These are phyloP conservation scores for Pipistrellus kuhlii DNA, from an alignment of 2,797 vertebrate species.

Conservation along the genomic window DNA sequence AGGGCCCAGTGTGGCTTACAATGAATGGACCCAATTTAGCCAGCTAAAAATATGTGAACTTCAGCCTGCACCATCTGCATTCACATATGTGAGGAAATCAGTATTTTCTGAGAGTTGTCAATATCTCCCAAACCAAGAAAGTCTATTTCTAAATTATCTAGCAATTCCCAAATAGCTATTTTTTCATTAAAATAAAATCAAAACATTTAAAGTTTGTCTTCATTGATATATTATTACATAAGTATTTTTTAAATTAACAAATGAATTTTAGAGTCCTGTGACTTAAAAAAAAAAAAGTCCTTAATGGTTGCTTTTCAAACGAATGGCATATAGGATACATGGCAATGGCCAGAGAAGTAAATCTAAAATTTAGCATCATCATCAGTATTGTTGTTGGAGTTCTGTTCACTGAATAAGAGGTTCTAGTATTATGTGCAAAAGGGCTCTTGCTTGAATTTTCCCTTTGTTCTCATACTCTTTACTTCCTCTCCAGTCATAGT, in stretches of 20 bases:
- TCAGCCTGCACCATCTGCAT: not conserved
- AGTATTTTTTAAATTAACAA: constrained; percentile 38
- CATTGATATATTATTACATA: not conserved
- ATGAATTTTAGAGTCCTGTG: not conserved
- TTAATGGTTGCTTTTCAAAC: constrained; percentile 25
- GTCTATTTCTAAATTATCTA: not conserved
- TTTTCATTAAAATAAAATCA: constrained; percentile 19
- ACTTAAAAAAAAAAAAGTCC: not conserved
- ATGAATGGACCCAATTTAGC: not conserved
- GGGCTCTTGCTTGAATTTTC: not conserved
- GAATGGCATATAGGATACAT: not conserved
- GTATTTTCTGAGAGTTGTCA: not conserved
- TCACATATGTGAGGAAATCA: not conserved
- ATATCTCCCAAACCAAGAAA: not conserved
- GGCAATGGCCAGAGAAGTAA: not conserved
- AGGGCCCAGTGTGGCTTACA: not conserved
- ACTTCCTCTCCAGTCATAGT: not conserved
- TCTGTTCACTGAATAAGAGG: constrained; percentile 10
- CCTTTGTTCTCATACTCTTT: not conserved
- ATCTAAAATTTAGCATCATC: constrained; percentile 6
- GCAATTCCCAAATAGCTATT: not conserved
- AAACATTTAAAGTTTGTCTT: constrained; percentile 29
- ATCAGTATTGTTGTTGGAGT: not conserved
- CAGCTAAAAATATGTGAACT: not conserved
- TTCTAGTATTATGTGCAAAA: not conserved